Percentiles rank a stretch among this genome's conserved stretches.
phyloP scores from a whole-genome alignment of 2,888 invertebrate species.

The Poecilus cupreus region DNA sequence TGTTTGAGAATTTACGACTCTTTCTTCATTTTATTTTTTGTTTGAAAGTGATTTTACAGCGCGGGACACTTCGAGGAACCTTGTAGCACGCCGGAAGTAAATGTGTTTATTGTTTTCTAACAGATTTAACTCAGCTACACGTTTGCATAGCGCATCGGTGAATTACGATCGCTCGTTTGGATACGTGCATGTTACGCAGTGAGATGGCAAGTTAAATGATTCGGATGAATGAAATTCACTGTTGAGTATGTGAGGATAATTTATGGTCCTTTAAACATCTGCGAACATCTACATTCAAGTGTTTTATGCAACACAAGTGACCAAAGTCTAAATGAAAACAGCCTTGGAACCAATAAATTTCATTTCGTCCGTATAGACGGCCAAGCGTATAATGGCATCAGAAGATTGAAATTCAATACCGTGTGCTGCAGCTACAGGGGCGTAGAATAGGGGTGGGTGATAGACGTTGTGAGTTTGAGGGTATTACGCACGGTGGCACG shows the following conservation, averaged over 20 bases:
- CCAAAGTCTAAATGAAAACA: no score
- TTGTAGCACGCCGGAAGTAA: no score
- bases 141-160: no score
- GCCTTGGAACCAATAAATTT: conserved; percentile 30
- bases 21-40: no score
- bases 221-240: not conserved
- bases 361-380: not conserved
- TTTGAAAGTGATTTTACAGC: no score
- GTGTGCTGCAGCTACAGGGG: not conserved
- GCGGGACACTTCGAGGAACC: no score
- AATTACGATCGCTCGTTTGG: no score
- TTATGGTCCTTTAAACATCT: not conserved
- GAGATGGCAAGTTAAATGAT: not conserved
- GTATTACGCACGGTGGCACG: not conserved
- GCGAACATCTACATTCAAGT: no score
- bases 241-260: not conserved
- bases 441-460: not conserved
- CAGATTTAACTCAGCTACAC: not conserved
- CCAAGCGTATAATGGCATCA: conserved; percentile 40
- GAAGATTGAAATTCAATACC: conserved; percentile 53
- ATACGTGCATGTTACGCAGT: not conserved
- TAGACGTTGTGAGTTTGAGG: not conserved
- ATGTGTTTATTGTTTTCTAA: conserved; percentile 20
- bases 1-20: not conserved
- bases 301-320: no score